Base-by-base conservation (phyloP, 2,113 vertebrate genomes). In the Neopipo cinnamomea region DNA sequence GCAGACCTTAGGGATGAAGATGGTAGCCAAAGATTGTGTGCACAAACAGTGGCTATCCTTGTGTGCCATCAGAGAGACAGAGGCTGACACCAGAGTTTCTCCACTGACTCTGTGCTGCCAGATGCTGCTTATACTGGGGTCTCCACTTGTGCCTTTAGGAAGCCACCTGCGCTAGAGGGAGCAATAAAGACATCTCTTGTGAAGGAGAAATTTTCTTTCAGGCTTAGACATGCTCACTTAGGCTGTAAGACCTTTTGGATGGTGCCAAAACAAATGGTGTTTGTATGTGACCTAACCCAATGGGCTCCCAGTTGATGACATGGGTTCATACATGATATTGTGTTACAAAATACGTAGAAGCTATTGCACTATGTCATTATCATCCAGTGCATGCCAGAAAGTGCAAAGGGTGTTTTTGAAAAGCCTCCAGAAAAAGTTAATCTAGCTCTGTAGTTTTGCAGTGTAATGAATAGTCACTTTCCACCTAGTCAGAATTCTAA, bases 401-500 rank as follows among this genome's bases (percentile, higher is more conserved):
- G n/a, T 46, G 18, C 14, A 91, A 93, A 86, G 14, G 6, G 14
- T 86, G 71, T 30, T 79, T 95, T 75, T 73, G 30, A 89, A 89
- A 91, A 81, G n/a, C n/a, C 11, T 50, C 52, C 49, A 35, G 55
- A 33, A 44, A 70, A 74, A 37, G 41, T 68, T 66, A 86, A 33
- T 55, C 55, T 83, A 59, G 31, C 6, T 79, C n/a, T 83, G 25
- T n/a, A 55, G 50, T 73, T 70, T 55, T 76, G 35, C 44, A 91
- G 27, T 31, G 56, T 79, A 76, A 92, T 73, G 59, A 81, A 76
- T 11, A 78, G 39, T 62, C 66, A 58, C 53, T 81, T 74, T 86
- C 55, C 59, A 90, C 65, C 44, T 81, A 75, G 56, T 79, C 76
- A 95, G 50, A 93, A 62, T 47, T 78, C 53, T 95, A 94, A 86